Percentiles rank a stretch among this genome's conserved stretches.
Evolutionary conservation across 2,113 vertebrate species (phyloP).

Genomic region (Corythoichthys intestinalis): DNA sequence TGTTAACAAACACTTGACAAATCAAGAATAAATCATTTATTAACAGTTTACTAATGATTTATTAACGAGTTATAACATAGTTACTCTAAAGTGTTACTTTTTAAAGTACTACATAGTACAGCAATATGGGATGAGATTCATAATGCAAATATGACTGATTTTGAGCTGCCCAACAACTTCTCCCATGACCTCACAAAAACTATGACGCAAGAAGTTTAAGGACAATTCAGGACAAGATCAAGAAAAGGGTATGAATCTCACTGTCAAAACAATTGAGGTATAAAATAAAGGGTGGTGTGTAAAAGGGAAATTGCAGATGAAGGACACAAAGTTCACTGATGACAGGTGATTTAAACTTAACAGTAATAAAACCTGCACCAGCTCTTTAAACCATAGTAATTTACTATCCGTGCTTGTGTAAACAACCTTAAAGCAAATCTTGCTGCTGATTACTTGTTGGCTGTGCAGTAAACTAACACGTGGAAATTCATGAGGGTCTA

Average conservation of each 20-base stretch:
- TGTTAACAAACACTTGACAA: too few species aligned
- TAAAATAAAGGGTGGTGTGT: background rate
- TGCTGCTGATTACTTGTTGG: background rate
- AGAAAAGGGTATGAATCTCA: background rate
- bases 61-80: too few species aligned
- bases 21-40: too few species aligned
- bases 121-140: too few species aligned
- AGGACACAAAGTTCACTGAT: conserved; percentile 1
- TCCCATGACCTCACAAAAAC: background rate
- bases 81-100: too few species aligned
- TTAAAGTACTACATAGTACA: too few species aligned
- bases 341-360: conserved; percentile 7
- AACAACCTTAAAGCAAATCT: conserved; percentile 5
- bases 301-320: background rate
- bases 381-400: background rate
- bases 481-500: conserved; percentile 22
- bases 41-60: too few species aligned
- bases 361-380: background rate
- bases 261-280: background rate
- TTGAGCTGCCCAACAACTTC: background rate
- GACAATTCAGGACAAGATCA: background rate
- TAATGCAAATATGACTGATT: background rate
- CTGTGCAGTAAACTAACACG: conserved; percentile 25
- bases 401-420: background rate
- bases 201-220: background rate